A percentile compares a stretch with the other conserved stretches of the same genome.
phyloP scores from a whole-genome alignment of 2,113 vertebrate genomes.

The Stomatorhinus ivindoensis region DNA sequence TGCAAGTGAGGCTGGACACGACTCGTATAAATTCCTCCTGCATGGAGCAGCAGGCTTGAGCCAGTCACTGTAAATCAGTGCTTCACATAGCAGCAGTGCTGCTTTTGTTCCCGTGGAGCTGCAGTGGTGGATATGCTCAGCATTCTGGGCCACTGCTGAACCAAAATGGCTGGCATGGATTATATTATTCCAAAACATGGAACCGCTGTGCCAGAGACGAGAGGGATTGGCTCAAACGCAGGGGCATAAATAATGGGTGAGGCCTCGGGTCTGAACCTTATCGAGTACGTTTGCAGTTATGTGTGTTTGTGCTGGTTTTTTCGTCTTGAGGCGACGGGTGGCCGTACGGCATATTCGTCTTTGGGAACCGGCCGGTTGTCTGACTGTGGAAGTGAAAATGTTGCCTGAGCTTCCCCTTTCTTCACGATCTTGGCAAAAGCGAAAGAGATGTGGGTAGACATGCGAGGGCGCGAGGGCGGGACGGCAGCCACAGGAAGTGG shows the following conservation, averaged over 20 bases:
- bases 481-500: neutral
- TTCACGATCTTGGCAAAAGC: constrained; percentile 14
- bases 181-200: neutral
- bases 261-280: neutral
- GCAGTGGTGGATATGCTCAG: neutral
- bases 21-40: neutral
- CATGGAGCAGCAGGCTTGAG: neutral
- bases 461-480: neutral
- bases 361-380: neutral
- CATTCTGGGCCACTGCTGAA: neutral
- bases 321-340: neutral
- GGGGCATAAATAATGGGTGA: neutral
- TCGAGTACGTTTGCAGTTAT: neutral
- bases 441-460: constrained; percentile 23
- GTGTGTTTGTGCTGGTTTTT: constrained; percentile 1
- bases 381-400: constrained; percentile 39
- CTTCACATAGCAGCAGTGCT: neutral
- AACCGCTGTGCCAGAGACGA: neutral
- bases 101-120: neutral
- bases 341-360: neutral
- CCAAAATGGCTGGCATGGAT: neutral
- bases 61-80: neutral
- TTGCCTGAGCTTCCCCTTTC: constrained; percentile 45
- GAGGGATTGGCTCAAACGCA: neutral
- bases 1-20: neutral